Conservation (phyloP, 2,113 vertebrate species). For the Malurus alboscapulatus region DNA sequence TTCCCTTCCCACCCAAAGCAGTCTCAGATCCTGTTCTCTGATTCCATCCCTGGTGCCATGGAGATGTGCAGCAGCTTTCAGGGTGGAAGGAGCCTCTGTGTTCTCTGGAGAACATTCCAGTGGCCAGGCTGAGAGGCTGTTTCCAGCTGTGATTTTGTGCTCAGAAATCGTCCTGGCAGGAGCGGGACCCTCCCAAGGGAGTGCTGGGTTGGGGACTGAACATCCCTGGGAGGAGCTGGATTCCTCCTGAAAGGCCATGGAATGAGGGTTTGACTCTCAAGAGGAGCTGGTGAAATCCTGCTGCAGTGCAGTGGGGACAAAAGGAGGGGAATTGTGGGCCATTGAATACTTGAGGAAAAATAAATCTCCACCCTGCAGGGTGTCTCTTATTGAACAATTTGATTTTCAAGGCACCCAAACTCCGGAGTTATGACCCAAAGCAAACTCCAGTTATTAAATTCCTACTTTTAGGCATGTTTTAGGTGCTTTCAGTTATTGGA, state of each 20-base stretch:
- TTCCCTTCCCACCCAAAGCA: not conserved
- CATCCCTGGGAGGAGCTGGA: not conserved
- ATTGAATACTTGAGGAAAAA: not conserved
- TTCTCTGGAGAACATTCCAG: not conserved
- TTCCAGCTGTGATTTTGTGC: not conserved
- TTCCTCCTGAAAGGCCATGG: not conserved
- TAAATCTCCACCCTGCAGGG: not conserved
- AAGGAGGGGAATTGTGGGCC: not conserved
- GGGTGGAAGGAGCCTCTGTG: not conserved
- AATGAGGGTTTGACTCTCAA: not conserved
- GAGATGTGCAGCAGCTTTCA: not conserved
- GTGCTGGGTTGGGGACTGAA: not conserved
- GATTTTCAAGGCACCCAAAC: not conserved
- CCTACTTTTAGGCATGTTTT: not conserved
- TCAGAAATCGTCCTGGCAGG: not conserved
- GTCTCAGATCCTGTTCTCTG: not conserved
- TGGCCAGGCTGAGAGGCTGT: not conserved
- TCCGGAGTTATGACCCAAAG: not conserved
- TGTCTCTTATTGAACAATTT: not conserved
- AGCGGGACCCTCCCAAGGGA: not conserved
- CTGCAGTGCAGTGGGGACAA: not conserved
- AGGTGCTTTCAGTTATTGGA: not conserved
- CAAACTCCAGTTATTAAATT: not conserved
- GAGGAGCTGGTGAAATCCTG: not conserved
- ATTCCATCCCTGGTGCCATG: not conserved